Percentiles rank a stretch among this genome's conserved stretches.
Evolutionary conservation across 2,888 invertebrate species (phyloP).

Genomic region (Coelogynopora nodosa): DNA sequence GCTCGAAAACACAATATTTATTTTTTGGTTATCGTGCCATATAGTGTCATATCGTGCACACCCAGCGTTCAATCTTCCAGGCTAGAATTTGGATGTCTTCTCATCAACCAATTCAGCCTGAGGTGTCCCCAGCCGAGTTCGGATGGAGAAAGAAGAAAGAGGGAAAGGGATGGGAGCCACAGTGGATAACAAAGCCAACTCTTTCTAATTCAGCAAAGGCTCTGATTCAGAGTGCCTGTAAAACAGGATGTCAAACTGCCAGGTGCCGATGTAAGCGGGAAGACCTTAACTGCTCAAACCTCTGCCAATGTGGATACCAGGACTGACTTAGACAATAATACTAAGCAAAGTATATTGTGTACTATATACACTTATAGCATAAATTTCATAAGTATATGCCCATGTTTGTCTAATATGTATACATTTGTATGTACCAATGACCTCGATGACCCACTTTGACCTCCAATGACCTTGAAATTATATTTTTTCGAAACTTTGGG

Average conservation of each 20-base stretch:
- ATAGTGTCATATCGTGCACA: no score
- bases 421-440: conserved; percentile 28
- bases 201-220: conserved; percentile 31
- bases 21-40: no score
- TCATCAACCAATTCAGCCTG: conserved; percentile 15
- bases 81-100: conserved; percentile 27
- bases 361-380: no score
- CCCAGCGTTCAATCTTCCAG: no score
- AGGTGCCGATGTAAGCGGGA: conserved; percentile 15
- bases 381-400: no score
- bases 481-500: no score
- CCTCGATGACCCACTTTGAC: conserved; percentile 26
- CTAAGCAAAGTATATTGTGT: conserved; percentile 8
- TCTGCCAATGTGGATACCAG: conserved; percentile 9
- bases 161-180: conserved; percentile 23
- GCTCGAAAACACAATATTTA: no score
- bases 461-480: no score
- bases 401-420: background rate
- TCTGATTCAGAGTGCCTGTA: no score
- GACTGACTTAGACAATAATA: conserved; percentile 9
- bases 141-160: conserved; percentile 25
- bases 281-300: conserved; percentile 17
- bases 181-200: conserved; percentile 1
- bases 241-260: conserved; percentile 17
- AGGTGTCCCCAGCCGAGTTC: conserved; percentile 12